Evolutionary conservation across 1,140 invertebrate genomes (phyloP), one percentile per base, ranked within the genome.

Genomic region (Paraescarpia echinospica): DNA sequence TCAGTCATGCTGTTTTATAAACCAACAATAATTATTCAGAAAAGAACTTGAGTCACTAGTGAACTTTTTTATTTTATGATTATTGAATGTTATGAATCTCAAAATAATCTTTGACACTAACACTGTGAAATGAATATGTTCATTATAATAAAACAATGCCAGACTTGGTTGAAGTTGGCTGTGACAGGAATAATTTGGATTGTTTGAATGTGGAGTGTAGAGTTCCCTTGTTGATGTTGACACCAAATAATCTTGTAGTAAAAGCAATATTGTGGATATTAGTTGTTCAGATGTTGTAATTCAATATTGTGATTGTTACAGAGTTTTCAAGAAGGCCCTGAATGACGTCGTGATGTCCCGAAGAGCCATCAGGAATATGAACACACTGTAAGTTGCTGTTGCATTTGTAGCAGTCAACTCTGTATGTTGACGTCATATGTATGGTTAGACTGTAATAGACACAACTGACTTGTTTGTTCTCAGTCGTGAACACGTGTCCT

Each of bases 301-400:
- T 77, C 12, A 77, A 31, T 77, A 77, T 27, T 77, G 59, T 77
- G 59, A 77, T 77, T 22, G 89, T 94, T 94, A n/a, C 94, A 98
- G 99, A 96, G 98, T 98, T 94, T 99, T 99, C 96, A 99, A 99
- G 95, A 99, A 99, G 96, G 99, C 99, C 12, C 97, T 99, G 92
- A 99, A 98, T 95, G 99, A 99, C 96, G 99, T 99, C 14, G 98
- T 99, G 1, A 97, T 99, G 96, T 99, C 99, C 0, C 97, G 99
- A 92, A 97, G 99, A 95, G 99, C 99, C 1, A 99, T 99, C 93
- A 97, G 98, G 94, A 99, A 99, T 95, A 99, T 99, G 99, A 99
- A 99, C 95, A 99, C 98, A 8, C 96, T 99, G 94, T 99, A 95
- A 95, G 96, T 95, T 31, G 2, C 12, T 77, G 14, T 27, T 31